phyloP scores from a whole-genome alignment of 2,113 vertebrate species.

The Elgaria multicarinata region DNA sequence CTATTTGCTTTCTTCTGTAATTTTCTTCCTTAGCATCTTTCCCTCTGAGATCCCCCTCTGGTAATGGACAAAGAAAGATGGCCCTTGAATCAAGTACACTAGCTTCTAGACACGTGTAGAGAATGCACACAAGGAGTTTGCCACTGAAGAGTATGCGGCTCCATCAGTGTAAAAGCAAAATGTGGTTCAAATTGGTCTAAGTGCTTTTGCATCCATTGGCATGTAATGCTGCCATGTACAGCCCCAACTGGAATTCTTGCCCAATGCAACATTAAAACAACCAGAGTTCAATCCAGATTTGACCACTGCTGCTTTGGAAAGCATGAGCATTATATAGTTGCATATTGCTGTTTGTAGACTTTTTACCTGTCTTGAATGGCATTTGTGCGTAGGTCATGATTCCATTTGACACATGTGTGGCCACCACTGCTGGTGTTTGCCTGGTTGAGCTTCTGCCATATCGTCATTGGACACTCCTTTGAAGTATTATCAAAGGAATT shows the following conservation, averaged over 20 bases:
- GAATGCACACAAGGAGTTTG: not conserved
- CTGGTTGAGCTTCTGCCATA: slow-evolving; percentile 70
- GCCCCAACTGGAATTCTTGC: not conserved
- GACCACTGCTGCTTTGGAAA: not conserved
- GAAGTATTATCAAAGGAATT: slow-evolving; percentile 43
- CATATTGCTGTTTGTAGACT: not conserved
- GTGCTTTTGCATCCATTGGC: not conserved
- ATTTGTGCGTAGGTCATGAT: slow-evolving; percentile 53
- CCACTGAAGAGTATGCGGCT: not conserved
- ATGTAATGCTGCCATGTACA: not conserved
- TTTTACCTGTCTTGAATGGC: slow-evolving; percentile 75
- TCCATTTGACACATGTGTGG: slow-evolving; percentile 46
- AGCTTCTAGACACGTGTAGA: not conserved
- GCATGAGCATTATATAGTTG: not conserved
- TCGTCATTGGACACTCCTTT: slow-evolving; percentile 3
- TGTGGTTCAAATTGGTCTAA: not conserved
- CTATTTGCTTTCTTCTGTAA: no score
- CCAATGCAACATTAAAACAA: accelerated
- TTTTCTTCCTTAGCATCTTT: not conserved
- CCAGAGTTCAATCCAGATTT: not conserved
- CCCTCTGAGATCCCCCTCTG: no score
- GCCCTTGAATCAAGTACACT: not conserved
- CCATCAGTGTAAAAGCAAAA: not conserved
- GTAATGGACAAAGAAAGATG: not conserved
- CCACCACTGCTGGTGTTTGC: not conserved